Evolutionary conservation across 2,888 invertebrate species (phyloP), one percentile per base, ranked within the genome.

Genomic region (Leptarthrus brevirostris): DNA sequence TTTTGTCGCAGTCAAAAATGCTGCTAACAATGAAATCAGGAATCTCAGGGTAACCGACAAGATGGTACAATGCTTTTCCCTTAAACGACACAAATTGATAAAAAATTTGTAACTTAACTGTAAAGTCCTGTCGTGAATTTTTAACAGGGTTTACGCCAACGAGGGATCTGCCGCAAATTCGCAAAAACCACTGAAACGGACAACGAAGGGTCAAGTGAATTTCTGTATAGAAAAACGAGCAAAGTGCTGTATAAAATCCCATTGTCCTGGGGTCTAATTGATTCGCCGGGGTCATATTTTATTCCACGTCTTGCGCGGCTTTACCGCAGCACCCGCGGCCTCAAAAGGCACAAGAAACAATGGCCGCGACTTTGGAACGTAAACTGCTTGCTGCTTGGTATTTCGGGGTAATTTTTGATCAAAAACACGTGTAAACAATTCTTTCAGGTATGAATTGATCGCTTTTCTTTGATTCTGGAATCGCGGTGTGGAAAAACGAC

Each of bases 241-340:
- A 66, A 75, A 72, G 73, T 72, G 76, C 72, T 64, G 76, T 75
- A 75, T 74, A 77, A 78, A 76, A 78, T 78, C 75, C 78, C 77
- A 78, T 78, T 78, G 78, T 78, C 72, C 76, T 72, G 61, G 58
- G 72, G 80, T 83, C 84, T 83, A 83, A 83, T 83, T 83, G 83
- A 83, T 83, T 82, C 83, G 82, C 80, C 78, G 78, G 78, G 77
- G 81, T 81, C 79, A 83, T 83, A 83, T 72, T 56, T 72, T 72
- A 72, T 72, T 72, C 56, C 18, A 44, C 24, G 56, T 72, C 56
- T 52, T 34, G 52, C 3, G 16, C 52, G 69, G 18, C 69, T 69
- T 18, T 36, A 30, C 30, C 18, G 34, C 10, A 2, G 52, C 16
- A n/a, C 24, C 49, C 16, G 34, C 30, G n/a, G 34, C 52, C 30